Base-by-base conservation (phyloP, 2,888 invertebrate genomes). In the Macrosiphum euphorbiae region DNA sequence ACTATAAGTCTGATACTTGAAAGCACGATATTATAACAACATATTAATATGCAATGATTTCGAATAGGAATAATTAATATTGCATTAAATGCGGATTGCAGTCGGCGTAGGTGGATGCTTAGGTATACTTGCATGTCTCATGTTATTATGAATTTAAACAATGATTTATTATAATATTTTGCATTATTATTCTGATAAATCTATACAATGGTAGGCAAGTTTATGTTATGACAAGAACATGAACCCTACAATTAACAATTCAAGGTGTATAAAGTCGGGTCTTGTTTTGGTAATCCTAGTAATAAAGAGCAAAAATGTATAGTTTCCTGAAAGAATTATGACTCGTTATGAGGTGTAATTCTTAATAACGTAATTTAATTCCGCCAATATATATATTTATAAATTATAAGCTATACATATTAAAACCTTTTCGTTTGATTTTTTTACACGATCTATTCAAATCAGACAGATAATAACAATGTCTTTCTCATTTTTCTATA, bases 111-210 rank as follows among this genome's bases (percentile, higher is more conserved):
- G 41, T 52, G 35, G 41, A 44, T 44, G 44, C 44, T 44, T n/a
- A n/a, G n/a, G n/a, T 44, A 44, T 44, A 44, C 44, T 67, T 26
- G 90, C 90, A 90, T 90, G 90, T 52, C 84, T 78, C 8, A 35
- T 78, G 20, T 55, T 55, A 20, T 55, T 55, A 55, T 78, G 20
- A 20, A 78, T 35, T 20, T 78, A 41, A 2, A 35, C 35, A 78
- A 35, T 78, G 3, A 3, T 47, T 47, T 24, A 78, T 35, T 2
- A 20, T n/a, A 67, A 67, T n/a, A 67, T 13, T 35, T n/a, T 7
- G 35, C 20, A 78, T 35, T 35, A 35, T 35, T 78, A 78, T 78
- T 35, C 78, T 8, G 78, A 35, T 78, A 41, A 35, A 35, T 35
- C 16, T 5, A 20, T 24, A 24, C 35, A 20, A 8, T 8, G 7